A percentile compares a stretch with the other conserved stretches of the same genome.
These are phyloP conservation scores for Macrotus californicus DNA, from an alignment of 2,113 vertebrate genomes.

Conservation along the genomic window DNA sequence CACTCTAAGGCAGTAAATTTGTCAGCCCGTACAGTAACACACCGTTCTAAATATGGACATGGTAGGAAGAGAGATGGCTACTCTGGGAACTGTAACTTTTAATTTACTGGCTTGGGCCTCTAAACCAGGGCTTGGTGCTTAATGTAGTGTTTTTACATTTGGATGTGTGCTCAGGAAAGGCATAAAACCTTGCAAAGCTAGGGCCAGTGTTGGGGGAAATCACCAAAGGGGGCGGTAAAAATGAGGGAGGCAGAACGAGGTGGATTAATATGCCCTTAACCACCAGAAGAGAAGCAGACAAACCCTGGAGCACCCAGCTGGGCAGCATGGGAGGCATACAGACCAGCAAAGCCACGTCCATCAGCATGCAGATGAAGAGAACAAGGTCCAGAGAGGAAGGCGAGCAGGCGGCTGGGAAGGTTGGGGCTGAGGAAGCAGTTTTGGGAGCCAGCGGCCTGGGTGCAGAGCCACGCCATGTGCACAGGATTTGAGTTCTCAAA, in stretches of 20 bases:
- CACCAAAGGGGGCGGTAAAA: background rate
- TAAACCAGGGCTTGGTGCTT: slow-evolving; percentile 40
- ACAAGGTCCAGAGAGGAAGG: background rate
- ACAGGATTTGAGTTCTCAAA: background rate
- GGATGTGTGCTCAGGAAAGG: background rate
- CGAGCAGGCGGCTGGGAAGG: background rate
- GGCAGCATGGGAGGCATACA: accelerated
- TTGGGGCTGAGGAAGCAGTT: too few relatives aligned
- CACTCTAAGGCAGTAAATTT: slow-evolving; percentile 60
- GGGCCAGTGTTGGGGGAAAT: background rate
- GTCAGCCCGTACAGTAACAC: slow-evolving; percentile 50
- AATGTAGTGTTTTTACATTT: slow-evolving; percentile 18
- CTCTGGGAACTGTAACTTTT: slow-evolving; percentile 63
- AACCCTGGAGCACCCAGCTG: too few relatives aligned
- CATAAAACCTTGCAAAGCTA: background rate
- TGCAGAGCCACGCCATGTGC: accelerated
- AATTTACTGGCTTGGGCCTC: slow-evolving; percentile 66
- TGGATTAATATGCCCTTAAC: accelerated
- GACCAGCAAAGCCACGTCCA: background rate
- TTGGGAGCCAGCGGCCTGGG: too few relatives aligned
- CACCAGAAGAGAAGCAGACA: too few relatives aligned
- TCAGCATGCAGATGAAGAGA: background rate
- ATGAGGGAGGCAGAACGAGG: too few relatives aligned
- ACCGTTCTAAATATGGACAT: slow-evolving; percentile 34
- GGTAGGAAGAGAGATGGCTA: slow-evolving; percentile 58